Percentiles rank a stretch among this genome's conserved stretches.
These are phyloP conservation scores for Papilio protenor DNA, from an alignment of 2,888 invertebrate genomes.

Conservation along the genomic window DNA sequence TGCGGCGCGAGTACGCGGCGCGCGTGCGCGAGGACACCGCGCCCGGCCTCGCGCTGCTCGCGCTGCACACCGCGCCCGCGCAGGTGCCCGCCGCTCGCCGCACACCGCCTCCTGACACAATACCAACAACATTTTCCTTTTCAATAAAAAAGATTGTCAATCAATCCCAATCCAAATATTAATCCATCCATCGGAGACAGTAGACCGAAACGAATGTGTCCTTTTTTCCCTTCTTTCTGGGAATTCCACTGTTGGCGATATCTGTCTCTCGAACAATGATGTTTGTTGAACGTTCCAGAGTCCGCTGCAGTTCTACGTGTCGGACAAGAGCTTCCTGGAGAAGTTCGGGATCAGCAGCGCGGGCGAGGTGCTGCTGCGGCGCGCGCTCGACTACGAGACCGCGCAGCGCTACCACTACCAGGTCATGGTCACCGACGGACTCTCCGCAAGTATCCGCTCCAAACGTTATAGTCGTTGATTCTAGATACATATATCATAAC, in stretches of 20 bases:
- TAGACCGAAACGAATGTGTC: too few species aligned
- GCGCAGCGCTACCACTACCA: conserved; percentile 89
- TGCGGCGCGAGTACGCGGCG: conserved; percentile 88
- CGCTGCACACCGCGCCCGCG: conserved; percentile 85
- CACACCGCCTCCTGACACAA: background rate
- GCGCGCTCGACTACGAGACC: conserved; percentile 91
- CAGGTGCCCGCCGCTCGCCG: conserved; percentile 68
- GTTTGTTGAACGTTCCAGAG: conserved; percentile 67
- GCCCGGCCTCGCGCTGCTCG: conserved; percentile 88
- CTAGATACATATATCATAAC: too few species aligned
- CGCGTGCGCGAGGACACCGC: conserved; percentile 91
- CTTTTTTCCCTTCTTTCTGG: too few species aligned
- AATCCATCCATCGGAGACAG: too few species aligned
- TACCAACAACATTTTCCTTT: too few species aligned
- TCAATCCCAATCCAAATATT: too few species aligned
- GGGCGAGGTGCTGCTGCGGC: conserved; percentile 91
- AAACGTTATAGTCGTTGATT: background rate
- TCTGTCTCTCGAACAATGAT: background rate
- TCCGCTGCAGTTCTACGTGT: conserved; percentile 89
- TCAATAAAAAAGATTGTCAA: too few species aligned
- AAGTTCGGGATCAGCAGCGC: conserved; percentile 90
- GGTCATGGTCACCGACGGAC: conserved; percentile 92
- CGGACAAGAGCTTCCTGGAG: conserved; percentile 89
- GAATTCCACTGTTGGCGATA: background rate
- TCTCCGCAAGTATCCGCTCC: conserved; percentile 82